Percentiles rank a stretch among this genome's conserved stretches.
These are phyloP conservation scores for Eristalinus aeneus DNA, from an alignment of 2,888 invertebrate species.

Conservation along the genomic window DNA sequence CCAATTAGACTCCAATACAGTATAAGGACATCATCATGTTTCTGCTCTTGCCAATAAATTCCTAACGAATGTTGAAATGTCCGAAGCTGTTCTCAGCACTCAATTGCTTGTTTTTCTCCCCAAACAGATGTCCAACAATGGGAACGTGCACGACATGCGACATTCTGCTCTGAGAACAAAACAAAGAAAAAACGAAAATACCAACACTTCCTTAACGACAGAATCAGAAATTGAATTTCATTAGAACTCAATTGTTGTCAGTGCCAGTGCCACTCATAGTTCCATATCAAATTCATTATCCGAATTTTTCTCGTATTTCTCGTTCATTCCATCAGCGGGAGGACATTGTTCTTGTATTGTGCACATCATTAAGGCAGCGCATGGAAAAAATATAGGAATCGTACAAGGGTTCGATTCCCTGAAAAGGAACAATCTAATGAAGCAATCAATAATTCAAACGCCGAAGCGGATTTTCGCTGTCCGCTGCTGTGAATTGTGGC, in stretches of 20 bases:
- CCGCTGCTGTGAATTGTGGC: not conserved
- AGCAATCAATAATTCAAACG: not conserved
- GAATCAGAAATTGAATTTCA: slow-evolving; percentile 16
- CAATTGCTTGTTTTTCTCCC: not conserved
- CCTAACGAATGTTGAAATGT: not conserved
- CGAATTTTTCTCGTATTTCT: not conserved
- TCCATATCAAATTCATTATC: not conserved
- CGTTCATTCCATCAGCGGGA: not conserved
- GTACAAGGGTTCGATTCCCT: not conserved
- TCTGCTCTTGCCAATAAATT: not conserved
- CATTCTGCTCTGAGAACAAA: not conserved
- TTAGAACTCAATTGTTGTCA: slow-evolving; percentile 15
- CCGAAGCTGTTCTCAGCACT: not conserved
- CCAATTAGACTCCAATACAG: not conserved
- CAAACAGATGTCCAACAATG: not conserved
- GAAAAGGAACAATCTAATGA: not conserved
- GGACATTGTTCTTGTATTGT: not conserved
- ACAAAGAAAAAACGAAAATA: not conserved
- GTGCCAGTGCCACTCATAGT: not conserved
- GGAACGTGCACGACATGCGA: not conserved
- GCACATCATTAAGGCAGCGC: not conserved
- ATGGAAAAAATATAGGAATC: not conserved
- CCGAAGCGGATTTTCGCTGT: not conserved
- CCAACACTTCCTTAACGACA: too few species aligned
- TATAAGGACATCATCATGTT: not conserved